Conservation (phyloP, 1,140 invertebrate species). For the Neomicropteryx cornuta region DNA sequence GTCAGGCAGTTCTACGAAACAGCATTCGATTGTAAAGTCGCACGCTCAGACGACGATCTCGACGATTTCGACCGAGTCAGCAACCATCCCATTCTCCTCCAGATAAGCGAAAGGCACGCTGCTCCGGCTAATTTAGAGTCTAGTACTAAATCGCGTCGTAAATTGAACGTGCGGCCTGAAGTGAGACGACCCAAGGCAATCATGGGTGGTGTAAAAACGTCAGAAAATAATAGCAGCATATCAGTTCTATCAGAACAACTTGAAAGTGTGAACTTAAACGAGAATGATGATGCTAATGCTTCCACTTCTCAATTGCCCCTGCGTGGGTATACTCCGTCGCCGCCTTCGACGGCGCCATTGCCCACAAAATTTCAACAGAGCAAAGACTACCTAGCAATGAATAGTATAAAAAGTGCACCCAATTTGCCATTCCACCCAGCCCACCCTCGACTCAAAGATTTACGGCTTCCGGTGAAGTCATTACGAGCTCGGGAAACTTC, state of each 20-base stretch:
- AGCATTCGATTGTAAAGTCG: constrained; percentile 78
- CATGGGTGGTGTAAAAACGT: constrained; percentile 42
- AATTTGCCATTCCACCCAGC: constrained; percentile 59
- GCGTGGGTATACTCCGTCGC: constrained; percentile 59
- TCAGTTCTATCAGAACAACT: constrained; percentile 46
- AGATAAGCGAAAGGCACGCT: constrained; percentile 38
- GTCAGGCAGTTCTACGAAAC: constrained; percentile 73
- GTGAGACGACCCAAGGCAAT: constrained; percentile 44
- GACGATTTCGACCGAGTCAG: constrained; percentile 70
- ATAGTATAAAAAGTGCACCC: constrained; percentile 66
- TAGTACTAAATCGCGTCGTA: constrained; percentile 33
- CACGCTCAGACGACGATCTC: constrained; percentile 68
- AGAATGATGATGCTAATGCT: constrained; percentile 39
- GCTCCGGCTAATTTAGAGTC: constrained; percentile 36
- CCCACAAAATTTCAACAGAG: constrained; percentile 67
- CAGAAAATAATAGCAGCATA: constrained; percentile 42
- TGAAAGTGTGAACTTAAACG: constrained; percentile 49
- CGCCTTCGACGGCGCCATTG: constrained; percentile 67
- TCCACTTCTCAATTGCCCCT: constrained; percentile 38
- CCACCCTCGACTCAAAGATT: constrained; percentile 55
- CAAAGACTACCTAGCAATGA: constrained; percentile 55
- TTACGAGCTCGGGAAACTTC: constrained; percentile 45
- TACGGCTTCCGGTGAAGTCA: constrained; percentile 53
- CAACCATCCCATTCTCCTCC: constrained; percentile 63
- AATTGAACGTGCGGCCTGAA: constrained; percentile 37